These are phyloP conservation scores for Sphaerophoria taeniata DNA, from an alignment of 2,888 invertebrate genomes.

Conservation along the genomic window DNA sequence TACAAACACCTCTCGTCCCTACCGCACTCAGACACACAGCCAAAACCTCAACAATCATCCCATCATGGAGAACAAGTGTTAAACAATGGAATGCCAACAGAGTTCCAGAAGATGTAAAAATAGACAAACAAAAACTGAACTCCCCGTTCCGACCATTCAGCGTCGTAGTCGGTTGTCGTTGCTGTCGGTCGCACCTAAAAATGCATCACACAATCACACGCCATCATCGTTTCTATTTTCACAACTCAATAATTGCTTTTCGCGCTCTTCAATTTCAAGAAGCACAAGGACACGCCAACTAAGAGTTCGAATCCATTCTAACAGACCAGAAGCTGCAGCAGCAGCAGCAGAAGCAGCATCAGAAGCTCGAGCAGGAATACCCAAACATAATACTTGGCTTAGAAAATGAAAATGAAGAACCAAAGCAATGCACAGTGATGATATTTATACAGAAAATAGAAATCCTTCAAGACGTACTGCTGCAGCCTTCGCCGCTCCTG, in stretches of 20 bases:
- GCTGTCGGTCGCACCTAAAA: not conserved
- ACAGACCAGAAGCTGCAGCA: too few relatives aligned
- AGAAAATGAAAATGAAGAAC: too few relatives aligned
- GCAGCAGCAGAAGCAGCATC: too few relatives aligned
- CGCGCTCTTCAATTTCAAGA: conserved; percentile 63
- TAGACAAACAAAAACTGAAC: conserved; percentile 1
- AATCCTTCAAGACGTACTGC: conserved; percentile 58
- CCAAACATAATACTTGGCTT: too few relatives aligned
- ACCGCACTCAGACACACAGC: conserved; percentile 1
- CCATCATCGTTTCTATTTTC: conserved; percentile 61
- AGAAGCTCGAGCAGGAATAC: too few relatives aligned
- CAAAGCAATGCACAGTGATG: not conserved
- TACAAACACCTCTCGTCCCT: conserved; percentile 26
- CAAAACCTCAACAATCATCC: conserved; percentile 36
- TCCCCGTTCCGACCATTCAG: not conserved
- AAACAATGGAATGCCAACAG: conserved; percentile 52
- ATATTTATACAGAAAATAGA: conserved; percentile 7
- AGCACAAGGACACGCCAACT: conserved; percentile 14
- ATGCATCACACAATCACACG: conserved; percentile 16
- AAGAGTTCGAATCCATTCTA: too few relatives aligned
- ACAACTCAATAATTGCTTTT: conserved; percentile 73
- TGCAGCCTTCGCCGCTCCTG: too few relatives aligned
- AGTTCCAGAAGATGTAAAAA: conserved; percentile 32
- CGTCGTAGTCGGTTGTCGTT: not conserved
- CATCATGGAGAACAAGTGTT: conserved; percentile 56